Evolutionary conservation across 2,797 vertebrate genomes (phyloP).

Genomic region (Labeo calbasu): DNA sequence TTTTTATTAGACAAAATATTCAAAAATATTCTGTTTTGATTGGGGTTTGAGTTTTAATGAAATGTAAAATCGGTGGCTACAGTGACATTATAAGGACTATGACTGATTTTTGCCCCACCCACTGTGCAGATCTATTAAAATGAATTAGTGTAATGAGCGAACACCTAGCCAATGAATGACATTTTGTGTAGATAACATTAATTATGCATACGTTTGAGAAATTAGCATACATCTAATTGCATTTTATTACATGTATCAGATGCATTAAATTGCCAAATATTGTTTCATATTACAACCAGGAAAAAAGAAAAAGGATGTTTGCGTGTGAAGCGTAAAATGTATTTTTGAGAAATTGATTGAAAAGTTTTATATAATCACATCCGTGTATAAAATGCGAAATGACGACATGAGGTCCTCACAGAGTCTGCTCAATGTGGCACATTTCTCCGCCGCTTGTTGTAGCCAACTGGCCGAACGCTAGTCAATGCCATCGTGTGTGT

Average conservation of each 20-base stretch:
- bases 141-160: constrained; percentile 79
- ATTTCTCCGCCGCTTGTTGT: constrained; percentile 26
- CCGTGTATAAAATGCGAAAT: background rate
- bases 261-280: constrained; percentile 68
- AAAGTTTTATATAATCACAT: background rate
- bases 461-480: constrained; percentile 37
- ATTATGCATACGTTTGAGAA: constrained; percentile 80
- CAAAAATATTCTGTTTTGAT: constrained; percentile 47
- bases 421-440: constrained; percentile 30
- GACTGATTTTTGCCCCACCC: constrained; percentile 51
- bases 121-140: constrained; percentile 75
- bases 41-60: constrained; percentile 40
- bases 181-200: constrained; percentile 82
- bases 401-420: background rate
- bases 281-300: constrained; percentile 23
- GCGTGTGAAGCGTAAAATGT: background rate
- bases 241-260: constrained; percentile 71
- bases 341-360: constrained; percentile 17
- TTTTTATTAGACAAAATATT: constrained; percentile 39
- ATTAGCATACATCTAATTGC: constrained; percentile 79
- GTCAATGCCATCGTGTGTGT: constrained; percentile 47
- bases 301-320: constrained; percentile 10
- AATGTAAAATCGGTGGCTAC: constrained; percentile 28
- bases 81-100: constrained; percentile 42
- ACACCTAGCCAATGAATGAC: constrained; percentile 80